Base-by-base conservation (phyloP, 2,888 invertebrate genomes). In the Ichneumoninae sp. region DNA sequence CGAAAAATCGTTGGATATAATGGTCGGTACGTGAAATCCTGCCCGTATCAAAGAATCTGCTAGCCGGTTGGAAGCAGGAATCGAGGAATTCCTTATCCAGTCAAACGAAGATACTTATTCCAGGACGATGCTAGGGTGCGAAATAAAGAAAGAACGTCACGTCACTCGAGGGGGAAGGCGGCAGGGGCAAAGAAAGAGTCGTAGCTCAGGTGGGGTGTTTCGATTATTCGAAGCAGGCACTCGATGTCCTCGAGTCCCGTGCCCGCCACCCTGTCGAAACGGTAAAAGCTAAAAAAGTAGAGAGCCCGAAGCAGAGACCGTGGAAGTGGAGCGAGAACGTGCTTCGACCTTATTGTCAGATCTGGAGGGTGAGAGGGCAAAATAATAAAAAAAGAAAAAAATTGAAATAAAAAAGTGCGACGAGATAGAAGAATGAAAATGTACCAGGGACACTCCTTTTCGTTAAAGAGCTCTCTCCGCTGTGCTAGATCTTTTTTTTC, bases 401-500 rank as follows among this genome's bases (percentile, higher is more conserved):
- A 63, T 16, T 33, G 74, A 81, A 44, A 83, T 40, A 44, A 52
- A 50, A 76, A 73, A 52, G 63, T 50, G 22, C 22, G 16, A 50
- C 26, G 66, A 16, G 71, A 60, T 57, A 33, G 68, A 69, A 50
- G 36, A 84, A 76, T 79, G 68, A 78, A 85, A 78, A 80, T 82
- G 85, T 71, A 60, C 52, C 52, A 69, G 54, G 26, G 76, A 80
- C 79, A 80, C 74, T 73, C 76, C 82, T 87, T 84, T 85, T 86
- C 84, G 81, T 88, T 88, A 88, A 84, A 81, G 73, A 83, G 81
- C 86, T 75, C 85, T 85, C 83, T 79, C 69, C 86, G 75, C 60
- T 22, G 54, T 50, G 50, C 69, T 33, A 26, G 26, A 44, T 36
- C 40, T 85, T 79, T 66, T 85, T 69, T 70, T 81, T 82, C 70